These are phyloP conservation scores for Hypercompe scribonia DNA, from an alignment of 2,888 invertebrate species.

Conservation along the genomic window DNA sequence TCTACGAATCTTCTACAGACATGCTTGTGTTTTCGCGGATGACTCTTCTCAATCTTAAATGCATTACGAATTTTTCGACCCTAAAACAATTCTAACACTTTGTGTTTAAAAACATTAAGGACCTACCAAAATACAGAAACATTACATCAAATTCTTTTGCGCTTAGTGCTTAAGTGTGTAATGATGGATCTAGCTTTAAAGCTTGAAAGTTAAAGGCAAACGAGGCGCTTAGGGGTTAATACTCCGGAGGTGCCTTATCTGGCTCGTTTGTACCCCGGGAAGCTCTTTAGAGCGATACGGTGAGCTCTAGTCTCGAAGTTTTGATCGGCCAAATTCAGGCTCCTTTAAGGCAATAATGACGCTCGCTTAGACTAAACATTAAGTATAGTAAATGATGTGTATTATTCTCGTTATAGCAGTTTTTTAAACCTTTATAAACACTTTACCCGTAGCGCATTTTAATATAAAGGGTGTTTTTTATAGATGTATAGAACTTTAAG, in stretches of 20 bases:
- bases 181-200: conserved; percentile 31
- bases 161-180: conserved; percentile 12
- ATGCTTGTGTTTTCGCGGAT: neutral
- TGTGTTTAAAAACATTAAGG: neutral
- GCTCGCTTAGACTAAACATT: conserved; percentile 15
- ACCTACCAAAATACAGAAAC: neutral
- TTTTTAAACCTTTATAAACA: too few species aligned
- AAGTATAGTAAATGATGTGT: neutral
- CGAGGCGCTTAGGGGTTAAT: conserved; percentile 49
- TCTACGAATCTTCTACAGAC: neutral
- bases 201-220: conserved; percentile 37
- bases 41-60: neutral
- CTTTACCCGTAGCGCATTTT: too few species aligned
- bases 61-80: too few species aligned
- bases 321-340: conserved; percentile 51
- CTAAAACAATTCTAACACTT: neutral
- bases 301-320: conserved; percentile 52
- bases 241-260: conserved; percentile 68
- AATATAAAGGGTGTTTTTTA: too few species aligned
- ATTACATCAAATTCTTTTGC: neutral
- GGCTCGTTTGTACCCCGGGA: conserved; percentile 78
- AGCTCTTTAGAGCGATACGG: conserved; percentile 73
- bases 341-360: conserved; percentile 40
- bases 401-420: neutral
- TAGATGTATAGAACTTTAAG: too few species aligned